Conservation (phyloP, 1,140 invertebrate genomes). For the Melipona quadrifasciata region DNA sequence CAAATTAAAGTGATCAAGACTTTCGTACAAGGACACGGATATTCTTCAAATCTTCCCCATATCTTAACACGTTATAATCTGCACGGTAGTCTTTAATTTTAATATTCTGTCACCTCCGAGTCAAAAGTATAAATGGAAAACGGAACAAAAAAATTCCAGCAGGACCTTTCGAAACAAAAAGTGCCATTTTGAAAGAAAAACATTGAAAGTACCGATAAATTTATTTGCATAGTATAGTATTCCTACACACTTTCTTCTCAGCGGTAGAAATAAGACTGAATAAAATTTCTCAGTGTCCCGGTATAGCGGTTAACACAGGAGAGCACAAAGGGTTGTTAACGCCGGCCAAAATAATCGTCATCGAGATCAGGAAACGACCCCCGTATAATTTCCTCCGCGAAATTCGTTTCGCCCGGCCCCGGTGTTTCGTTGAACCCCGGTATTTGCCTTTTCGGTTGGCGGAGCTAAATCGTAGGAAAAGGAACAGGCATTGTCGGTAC, state of each 20-base stretch:
- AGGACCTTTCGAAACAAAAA: too few species aligned
- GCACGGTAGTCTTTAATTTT: too few species aligned
- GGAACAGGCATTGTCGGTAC: constrained; percentile 38
- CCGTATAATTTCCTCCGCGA: not conserved
- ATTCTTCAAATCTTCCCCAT: too few species aligned
- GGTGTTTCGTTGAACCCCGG: not conserved
- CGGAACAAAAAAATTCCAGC: too few species aligned
- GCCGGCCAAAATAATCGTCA: not conserved
- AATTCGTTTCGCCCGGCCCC: not conserved
- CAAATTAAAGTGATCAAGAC: not conserved
- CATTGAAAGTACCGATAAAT: too few species aligned
- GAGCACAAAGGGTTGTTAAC: not conserved
- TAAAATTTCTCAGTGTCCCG: not conserved
- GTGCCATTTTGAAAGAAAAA: too few species aligned
- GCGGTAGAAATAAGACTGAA: too few species aligned
- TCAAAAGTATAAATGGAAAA: too few species aligned
- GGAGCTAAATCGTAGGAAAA: constrained; percentile 28
- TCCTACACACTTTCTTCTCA: too few species aligned
- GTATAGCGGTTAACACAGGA: not conserved
- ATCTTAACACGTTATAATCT: too few species aligned
- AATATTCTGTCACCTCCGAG: too few species aligned
- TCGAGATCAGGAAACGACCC: not conserved
- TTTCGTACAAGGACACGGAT: not conserved
- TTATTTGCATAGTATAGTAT: too few species aligned
- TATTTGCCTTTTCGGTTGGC: not conserved